Conservation (phyloP, 1,140 invertebrate genomes). For the Phthorimaea operculella region DNA sequence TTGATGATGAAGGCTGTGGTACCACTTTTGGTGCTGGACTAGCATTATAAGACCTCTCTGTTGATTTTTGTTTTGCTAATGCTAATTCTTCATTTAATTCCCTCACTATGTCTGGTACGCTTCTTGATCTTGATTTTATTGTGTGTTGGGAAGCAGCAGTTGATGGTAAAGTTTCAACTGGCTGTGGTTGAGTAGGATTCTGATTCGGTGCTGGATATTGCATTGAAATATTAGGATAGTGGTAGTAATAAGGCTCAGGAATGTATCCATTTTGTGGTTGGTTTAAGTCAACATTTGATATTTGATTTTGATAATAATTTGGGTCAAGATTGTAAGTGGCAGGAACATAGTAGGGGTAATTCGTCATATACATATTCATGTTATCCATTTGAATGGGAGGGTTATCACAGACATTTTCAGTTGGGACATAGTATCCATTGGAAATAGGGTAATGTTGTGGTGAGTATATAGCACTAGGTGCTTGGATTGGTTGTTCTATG, state of each 20-base stretch:
- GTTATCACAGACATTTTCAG: constrained; percentile 43
- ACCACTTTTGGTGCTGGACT: constrained; percentile 42
- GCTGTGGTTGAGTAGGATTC: constrained; percentile 30
- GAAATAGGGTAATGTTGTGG: constrained; percentile 43
- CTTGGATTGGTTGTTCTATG: constrained; percentile 43
- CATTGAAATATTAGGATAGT: constrained; percentile 38
- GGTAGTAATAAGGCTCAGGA: constrained; percentile 51
- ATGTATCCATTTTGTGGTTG: constrained; percentile 41
- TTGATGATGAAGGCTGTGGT: constrained; percentile 28
- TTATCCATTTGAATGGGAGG: constrained; percentile 33
- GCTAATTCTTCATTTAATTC: constrained; percentile 76
- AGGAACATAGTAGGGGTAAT: constrained; percentile 57
- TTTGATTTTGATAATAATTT: constrained; percentile 35
- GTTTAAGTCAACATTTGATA: constrained; percentile 31
- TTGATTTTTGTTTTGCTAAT: constrained; percentile 63
- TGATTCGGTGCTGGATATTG: constrained; percentile 47
- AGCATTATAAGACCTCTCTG: constrained; percentile 51
- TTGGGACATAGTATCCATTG: constrained; percentile 47
- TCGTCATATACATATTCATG: constrained; percentile 40
- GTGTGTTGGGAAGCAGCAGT: constrained; percentile 33
- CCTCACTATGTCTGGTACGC: constrained; percentile 78
- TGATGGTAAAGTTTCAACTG: constrained; percentile 21
- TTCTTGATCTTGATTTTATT: constrained; percentile 69
- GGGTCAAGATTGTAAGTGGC: constrained; percentile 31
- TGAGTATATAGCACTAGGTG: constrained; percentile 40